Percentiles rank a stretch among this genome's conserved stretches.
These are phyloP conservation scores for Dryomyza anilis DNA, from an alignment of 2,888 invertebrate genomes.

Conservation along the genomic window DNA sequence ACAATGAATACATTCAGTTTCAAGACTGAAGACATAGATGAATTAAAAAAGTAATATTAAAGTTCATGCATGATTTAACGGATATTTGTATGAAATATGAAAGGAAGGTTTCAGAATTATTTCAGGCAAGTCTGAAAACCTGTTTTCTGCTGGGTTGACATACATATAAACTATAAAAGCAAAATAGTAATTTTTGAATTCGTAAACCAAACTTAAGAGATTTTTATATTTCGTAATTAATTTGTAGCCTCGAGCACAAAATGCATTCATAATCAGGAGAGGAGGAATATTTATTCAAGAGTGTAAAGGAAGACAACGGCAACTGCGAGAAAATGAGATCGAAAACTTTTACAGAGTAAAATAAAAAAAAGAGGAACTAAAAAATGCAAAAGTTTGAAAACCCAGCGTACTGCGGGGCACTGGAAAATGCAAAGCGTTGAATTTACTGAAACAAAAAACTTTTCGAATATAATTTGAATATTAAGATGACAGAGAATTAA, in stretches of 20 bases:
- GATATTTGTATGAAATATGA: too few species aligned
- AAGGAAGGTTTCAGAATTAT: too few species aligned
- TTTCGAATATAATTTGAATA: not conserved
- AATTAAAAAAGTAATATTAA: too few species aligned
- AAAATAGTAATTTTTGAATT: too few species aligned
- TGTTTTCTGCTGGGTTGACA: not conserved
- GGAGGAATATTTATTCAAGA: not conserved
- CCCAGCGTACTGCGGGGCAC: not conserved
- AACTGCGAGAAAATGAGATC: not conserved
- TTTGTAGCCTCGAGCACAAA: slow-evolving; percentile 7
- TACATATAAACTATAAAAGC: slow-evolving; percentile 3
- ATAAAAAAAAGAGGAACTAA: too few species aligned
- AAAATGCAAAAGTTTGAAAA: too few species aligned
- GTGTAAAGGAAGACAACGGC: not conserved
- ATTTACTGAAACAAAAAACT: not conserved
- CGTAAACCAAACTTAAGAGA: slow-evolving; percentile 2
- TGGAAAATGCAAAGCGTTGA: not conserved
- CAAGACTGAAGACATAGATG: too few species aligned
- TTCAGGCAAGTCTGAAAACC: too few species aligned
- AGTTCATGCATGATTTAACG: too few species aligned
- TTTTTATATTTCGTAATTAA: slow-evolving; percentile 11
- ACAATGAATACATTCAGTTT: too few species aligned
- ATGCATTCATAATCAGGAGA: not conserved
- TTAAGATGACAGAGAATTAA: not conserved
- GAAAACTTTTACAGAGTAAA: too few species aligned